These are phyloP conservation scores for Cydia fagiglandana DNA, from an alignment of 1,140 invertebrate genomes.

Conservation along the genomic window DNA sequence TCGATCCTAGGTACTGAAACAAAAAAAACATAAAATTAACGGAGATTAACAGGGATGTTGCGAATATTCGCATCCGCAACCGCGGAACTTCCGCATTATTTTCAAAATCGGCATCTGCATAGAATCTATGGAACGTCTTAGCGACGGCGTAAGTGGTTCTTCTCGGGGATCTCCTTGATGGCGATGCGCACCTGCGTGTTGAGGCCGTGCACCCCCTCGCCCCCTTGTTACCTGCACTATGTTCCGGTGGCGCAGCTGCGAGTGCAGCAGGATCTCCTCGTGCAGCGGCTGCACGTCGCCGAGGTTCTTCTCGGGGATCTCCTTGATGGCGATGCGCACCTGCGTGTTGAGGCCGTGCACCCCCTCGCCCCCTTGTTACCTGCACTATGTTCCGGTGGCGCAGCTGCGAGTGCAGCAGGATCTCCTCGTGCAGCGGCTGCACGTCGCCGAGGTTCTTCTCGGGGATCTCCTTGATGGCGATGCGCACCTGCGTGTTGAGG, in stretches of 20 bases:
- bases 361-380: slow-evolving; percentile 43
- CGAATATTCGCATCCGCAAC: too few species aligned
- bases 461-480: slow-evolving; percentile 99
- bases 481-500: slow-evolving; percentile 95
- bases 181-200: slow-evolving; percentile 98
- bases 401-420: slow-evolving; percentile 97
- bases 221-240: slow-evolving; percentile 88
- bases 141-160: slow-evolving; percentile 82
- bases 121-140: too few species aligned
- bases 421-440: slow-evolving; percentile 99
- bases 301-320: slow-evolving; percentile 97
- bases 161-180: slow-evolving; percentile 98
- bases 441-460: slow-evolving; percentile 98
- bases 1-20: slow-evolving; percentile 92
- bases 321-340: slow-evolving; percentile 98
- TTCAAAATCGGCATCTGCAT: too few species aligned
- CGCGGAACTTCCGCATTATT: too few species aligned
- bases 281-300: slow-evolving; percentile 98
- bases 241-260: slow-evolving; percentile 96
- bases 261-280: slow-evolving; percentile 99
- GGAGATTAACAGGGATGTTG: too few species aligned
- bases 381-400: slow-evolving; percentile 98
- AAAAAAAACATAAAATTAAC: slow-evolving; percentile 28
- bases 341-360: slow-evolving; percentile 97
- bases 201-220: slow-evolving; percentile 87